Evolutionary conservation across 2,797 vertebrate species (phyloP).

Genomic region (Epinephelus coioides): DNA sequence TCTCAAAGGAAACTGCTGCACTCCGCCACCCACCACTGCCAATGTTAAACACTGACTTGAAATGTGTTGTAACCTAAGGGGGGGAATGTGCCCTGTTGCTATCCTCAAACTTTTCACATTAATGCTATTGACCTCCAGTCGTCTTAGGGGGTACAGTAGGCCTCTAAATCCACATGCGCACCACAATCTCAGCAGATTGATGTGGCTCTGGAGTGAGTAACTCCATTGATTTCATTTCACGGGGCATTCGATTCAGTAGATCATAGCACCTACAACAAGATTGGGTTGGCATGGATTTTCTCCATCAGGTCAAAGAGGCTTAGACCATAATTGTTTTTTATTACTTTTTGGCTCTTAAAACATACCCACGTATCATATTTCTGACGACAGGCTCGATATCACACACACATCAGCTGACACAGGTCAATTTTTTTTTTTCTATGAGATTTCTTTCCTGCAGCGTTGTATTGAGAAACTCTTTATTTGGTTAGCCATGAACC

Average conservation of each 20-base stretch:
- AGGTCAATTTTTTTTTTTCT: constrained; percentile 40
- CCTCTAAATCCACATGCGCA: constrained; percentile 65
- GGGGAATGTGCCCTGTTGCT: constrained; percentile 28
- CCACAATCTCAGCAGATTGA: constrained; percentile 74
- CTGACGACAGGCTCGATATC: constrained; percentile 64
- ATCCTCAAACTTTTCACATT: constrained; percentile 73
- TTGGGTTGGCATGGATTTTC: constrained; percentile 86
- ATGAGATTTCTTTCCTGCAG: constrained; percentile 22
- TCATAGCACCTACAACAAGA: constrained; percentile 80
- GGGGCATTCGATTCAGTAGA: constrained; percentile 77
- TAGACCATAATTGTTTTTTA: constrained; percentile 84
- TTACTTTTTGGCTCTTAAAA: constrained; percentile 82
- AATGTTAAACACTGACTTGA: constrained; percentile 22
- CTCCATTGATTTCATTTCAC: constrained; percentile 85
- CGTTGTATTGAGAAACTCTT: constrained; percentile 54
- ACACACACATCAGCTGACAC: constrained; percentile 45
- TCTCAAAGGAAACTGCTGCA: constrained; percentile 8
- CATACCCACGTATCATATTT: constrained; percentile 80
- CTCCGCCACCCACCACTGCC: constrained; percentile 16
- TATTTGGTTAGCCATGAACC: constrained; percentile 54
- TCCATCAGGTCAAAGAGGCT: constrained; percentile 81
- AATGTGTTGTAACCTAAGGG: constrained; percentile 21
- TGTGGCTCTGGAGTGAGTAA: constrained; percentile 74
- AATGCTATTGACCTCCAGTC: constrained; percentile 68
- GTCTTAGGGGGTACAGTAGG: constrained; percentile 53